Base-by-base conservation (phyloP, 2,888 invertebrate species). In the Leptogaster cylindrica region DNA sequence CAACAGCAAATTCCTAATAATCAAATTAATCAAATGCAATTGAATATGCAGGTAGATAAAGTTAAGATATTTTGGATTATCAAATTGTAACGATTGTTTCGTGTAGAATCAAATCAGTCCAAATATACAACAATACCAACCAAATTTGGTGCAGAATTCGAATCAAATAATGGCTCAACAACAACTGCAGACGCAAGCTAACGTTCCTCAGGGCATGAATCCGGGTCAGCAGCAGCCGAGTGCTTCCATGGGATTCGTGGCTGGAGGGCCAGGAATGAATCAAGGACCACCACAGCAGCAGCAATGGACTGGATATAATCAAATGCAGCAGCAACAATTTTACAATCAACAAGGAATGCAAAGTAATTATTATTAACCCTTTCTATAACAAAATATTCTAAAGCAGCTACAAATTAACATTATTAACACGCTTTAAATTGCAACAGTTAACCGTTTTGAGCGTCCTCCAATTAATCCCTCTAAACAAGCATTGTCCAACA, bases 401-500 rank as follows among this genome's bases (percentile, higher is more conserved):
- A 2, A 18, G 18, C 20, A 2, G 12, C 7, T 14, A 4, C 12
- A 1, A 58, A 28, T 58, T 36, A 7, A 36, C 3, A 33, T 33
- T 7, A 14, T 18, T 18, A 5, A 55, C n/a, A n/a, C n/a, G n/a
- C n/a, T n/a, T 23, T 72, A 23, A 2, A 5, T 46, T 20, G 4
- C 2, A 55, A 14, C 27, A 80, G 81, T 81, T 72, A 82, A 79
- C 70, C 79, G 82, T 2, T 81, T 81, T 65, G 81, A 81, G 72
- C 76, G 81, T n/a, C 82, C 78, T 0, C 77, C 77, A 20, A 70
- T 90, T 73, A 89, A 89, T 77, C 90, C 89, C 73, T 90, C 91
- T 3, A 94, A 95, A 76, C 92, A 92, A 77, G 94, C 94, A 0
- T 82, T 95, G 36, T 91, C 91, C 58, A 89, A 92, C 75, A 92